Percentiles rank a stretch among this genome's conserved stretches.
Conservation (phyloP, 2,888 invertebrate genomes). For the Drosophila tanythrix region DNA sequence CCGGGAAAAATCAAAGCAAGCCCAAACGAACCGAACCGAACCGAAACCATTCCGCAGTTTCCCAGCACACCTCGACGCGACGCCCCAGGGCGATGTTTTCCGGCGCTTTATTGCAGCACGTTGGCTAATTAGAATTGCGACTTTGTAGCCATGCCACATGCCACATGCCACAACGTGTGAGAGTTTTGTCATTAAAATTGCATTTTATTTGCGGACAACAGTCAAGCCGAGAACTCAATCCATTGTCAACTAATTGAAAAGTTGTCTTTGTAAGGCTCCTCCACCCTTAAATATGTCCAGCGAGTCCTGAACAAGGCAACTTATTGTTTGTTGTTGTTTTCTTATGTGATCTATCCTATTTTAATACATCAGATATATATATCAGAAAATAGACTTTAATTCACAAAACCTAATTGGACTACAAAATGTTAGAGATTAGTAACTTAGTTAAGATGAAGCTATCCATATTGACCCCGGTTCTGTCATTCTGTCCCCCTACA, state of each 20-base stretch:
- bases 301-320: not conserved
- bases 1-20: not conserved
- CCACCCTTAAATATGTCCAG: constrained; percentile 3
- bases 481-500: too few species aligned
- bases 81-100: constrained; percentile 47
- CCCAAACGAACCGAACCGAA: constrained; percentile 4
- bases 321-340: not conserved
- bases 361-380: not conserved
- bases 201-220: constrained; percentile 65
- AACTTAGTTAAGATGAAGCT: not conserved
- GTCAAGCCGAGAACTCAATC: constrained; percentile 21
- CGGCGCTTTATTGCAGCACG: constrained; percentile 65
- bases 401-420: not conserved
- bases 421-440: not conserved
- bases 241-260: constrained; percentile 34
- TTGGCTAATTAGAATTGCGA: constrained; percentile 70
- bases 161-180: constrained; percentile 49
- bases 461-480: too few species aligned
- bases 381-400: not conserved
- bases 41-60: constrained; percentile 12
- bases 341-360: not conserved
- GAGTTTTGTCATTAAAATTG: constrained; percentile 70
- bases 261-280: not conserved
- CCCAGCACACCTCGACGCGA: constrained; percentile 11
- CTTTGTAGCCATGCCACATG: constrained; percentile 33